Conservation (phyloP, 2,113 vertebrate species). For the Spea multiplicata region DNA sequence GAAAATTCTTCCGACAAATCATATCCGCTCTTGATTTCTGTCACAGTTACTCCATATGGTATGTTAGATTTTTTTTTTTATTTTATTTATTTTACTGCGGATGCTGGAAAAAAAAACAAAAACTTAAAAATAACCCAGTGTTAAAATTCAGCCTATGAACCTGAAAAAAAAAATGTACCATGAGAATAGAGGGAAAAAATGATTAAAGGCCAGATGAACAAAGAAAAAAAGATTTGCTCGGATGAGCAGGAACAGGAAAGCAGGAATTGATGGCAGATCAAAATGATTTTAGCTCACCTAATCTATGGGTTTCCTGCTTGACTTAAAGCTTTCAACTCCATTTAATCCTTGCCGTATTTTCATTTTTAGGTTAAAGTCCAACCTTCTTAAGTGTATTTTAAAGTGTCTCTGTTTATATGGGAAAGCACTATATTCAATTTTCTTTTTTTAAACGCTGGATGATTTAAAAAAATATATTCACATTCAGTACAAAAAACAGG, state of each 20-base stretch:
- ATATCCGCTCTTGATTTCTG: constrained; percentile 92
- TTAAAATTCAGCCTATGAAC: background rate
- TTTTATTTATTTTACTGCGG: background rate
- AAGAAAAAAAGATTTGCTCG: background rate
- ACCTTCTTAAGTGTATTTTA: too few species aligned
- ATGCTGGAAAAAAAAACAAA: background rate
- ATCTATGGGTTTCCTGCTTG: background rate
- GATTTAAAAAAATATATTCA: too few species aligned
- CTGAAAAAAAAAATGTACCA: background rate
- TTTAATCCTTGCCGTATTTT: background rate
- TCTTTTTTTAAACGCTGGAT: too few species aligned
- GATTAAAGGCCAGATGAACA: background rate
- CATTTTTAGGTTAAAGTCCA: background rate
- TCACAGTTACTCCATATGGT: constrained; percentile 93
- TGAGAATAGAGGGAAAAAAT: background rate
- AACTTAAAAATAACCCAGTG: background rate
- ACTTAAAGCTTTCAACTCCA: background rate
- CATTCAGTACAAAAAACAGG: too few species aligned
- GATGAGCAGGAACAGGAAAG: constrained; percentile 1
- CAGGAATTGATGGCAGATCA: background rate
- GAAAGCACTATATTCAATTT: too few species aligned
- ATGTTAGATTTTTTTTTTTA: constrained; percentile 48
- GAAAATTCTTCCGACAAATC: constrained; percentile 93
- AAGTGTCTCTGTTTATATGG: too few species aligned
- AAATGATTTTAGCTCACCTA: background rate